Evolutionary conservation across 2,797 vertebrate genomes (phyloP), one percentile per base, ranked within the genome.

Genomic region (Danio aesculapii): DNA sequence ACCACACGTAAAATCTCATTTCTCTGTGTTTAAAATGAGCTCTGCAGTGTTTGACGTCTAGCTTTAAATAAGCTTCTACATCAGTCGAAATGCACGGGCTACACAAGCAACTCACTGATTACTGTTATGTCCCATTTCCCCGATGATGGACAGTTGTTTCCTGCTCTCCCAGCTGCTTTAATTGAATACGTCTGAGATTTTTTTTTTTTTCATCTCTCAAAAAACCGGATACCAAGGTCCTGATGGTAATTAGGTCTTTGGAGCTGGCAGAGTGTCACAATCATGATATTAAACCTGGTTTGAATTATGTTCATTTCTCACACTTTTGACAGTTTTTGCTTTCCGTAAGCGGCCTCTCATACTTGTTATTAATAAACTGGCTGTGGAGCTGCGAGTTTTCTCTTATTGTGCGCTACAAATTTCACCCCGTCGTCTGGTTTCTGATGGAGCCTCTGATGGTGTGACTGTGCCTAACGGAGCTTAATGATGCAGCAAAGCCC

Each of bases 401-500:
- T 41, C 14, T n/a, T 53, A 46, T 66, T n/a, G 58, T 57, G 63
- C n/a, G 13, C 14, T n/a, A 70, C 14, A 77, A 55, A 77, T 75
- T 46, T 59, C 13, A 47, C 61, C n/a, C 53, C 43, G n/a, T 73
- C 72, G 63, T 44, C 39, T 59, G 50, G 75, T 46, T 69, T 63
- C 55, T 63, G 62, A 85, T 52, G 19, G 61, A 83, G 16, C 75
- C 46, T 81, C 61, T 82, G 75, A 74, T 80, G 62, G 61, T 67
- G 52, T 67, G 81, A 72, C 61, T 80, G 53, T 77, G 53, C 62
- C 63, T 85, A 87, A 84, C 79, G 12, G 83, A 71, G 79, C 67
- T 69, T 87, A 89, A 87, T 88, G 85, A 86, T 88, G 69, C 74
- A 62, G 79, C 61, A 62, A 85, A 66, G 78, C 39, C 81, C 76